Evolutionary conservation across 1,140 invertebrate genomes (phyloP).

Genomic region (Charaxes varanes): DNA sequence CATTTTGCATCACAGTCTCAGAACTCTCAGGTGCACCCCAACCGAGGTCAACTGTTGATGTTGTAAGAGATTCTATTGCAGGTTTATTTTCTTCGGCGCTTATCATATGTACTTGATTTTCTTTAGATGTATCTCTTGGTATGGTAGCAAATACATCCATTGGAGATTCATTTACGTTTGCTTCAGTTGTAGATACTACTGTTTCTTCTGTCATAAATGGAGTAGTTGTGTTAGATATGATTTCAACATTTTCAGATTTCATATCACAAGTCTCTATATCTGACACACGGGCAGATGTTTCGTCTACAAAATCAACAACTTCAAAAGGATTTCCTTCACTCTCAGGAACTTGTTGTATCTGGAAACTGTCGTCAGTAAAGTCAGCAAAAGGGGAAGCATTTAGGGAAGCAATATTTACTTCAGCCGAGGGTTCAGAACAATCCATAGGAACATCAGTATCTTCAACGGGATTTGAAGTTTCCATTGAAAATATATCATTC

Average conservation of each 20-base stretch:
- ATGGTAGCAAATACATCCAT: conserved; percentile 16
- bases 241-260: conserved; percentile 20
- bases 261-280: conserved; percentile 45
- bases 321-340: conserved; percentile 60
- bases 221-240: conserved; percentile 12
- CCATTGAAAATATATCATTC: conserved; percentile 11
- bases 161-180: conserved; percentile 6
- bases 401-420: conserved; percentile 17
- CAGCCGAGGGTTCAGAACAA: conserved; percentile 39
- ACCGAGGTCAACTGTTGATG: conserved; percentile 18
- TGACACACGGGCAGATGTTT: conserved; percentile 12
- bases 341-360: conserved; percentile 17
- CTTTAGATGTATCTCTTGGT: conserved; percentile 11
- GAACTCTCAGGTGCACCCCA: conserved; percentile 23
- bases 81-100: background rate
- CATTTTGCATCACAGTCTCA: conserved; percentile 26
- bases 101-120: conserved; percentile 21
- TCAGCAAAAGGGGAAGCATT: conserved; percentile 46
- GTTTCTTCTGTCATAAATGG: conserved; percentile 9
- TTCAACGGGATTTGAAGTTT: conserved; percentile 9
- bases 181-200: background rate
- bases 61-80: background rate
- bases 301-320: conserved; percentile 10
- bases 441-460: conserved; percentile 45
- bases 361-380: conserved; percentile 23